Evolutionary conservation across 2,888 invertebrate species (phyloP), one percentile per base, ranked within the genome.

Genomic region (Pycnomerus fuliginosus): DNA sequence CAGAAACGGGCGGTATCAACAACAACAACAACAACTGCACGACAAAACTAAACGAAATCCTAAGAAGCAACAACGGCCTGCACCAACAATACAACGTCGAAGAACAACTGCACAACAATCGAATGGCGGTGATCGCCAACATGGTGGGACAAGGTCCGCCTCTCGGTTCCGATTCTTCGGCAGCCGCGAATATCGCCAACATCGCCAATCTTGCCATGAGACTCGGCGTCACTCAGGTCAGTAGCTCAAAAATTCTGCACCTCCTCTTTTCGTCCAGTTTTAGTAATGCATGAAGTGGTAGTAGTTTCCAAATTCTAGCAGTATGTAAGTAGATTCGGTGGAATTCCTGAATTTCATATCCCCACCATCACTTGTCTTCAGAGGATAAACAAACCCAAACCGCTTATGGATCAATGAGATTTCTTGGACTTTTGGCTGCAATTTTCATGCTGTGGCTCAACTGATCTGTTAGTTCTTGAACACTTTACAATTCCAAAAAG

Each of bases 131-230:
- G 46, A 80, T 87, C 71, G 83, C 88, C 41, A 82, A 84, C 1
- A 82, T 82, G 37, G 80, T 80, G 69, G 78, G 78, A 2, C 82
- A 82, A 61, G 79, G 78, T 3, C 69, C 74, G 7, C 81, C 78
- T 44, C 69, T 77, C 1, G 74, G 74, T 13, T 75, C 76, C 1
- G 79, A 80, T 50, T 68, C 74, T 3, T 69, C 71, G 24, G 69
- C 72, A 16, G 77, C 78, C 1, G 85, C 84, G 4, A 85, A 85
- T 3, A 86, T 86, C 2, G 84, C 41, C 10, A 87, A 86, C 62
- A 73, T 87, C 44, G 87, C 87, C 3, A 84, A 86, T 32, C 54
- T 72, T 17, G 87, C 86, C 1, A 87, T 87, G 85, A 74, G 87
- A 50, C 80, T 85, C 58, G 77, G 76, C 15, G 72, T 72, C 7